Evolutionary conservation across 2,797 vertebrate genomes (phyloP), one percentile per base, ranked within the genome.

Genomic region (Smutsia gigantea): DNA sequence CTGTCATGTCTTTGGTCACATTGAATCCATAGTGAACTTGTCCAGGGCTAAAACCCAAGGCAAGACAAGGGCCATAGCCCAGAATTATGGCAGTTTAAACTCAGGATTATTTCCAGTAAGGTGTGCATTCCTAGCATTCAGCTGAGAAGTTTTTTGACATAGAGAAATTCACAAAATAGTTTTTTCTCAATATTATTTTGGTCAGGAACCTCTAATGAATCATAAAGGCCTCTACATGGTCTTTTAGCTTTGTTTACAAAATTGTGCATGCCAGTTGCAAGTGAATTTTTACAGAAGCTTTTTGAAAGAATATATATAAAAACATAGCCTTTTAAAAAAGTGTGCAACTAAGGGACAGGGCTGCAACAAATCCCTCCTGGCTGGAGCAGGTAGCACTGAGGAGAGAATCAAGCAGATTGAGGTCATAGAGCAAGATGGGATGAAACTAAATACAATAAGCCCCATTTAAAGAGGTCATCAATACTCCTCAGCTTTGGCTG

Each of bases 41-140:
- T 46, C 46, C 46, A 46, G 46, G 46, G 46, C 46, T 46, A 10
- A 46, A 46, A 46, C 46, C 11, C 46, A 11, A 11, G 13, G 11
- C 9, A 46, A 46, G 46, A 46, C 46, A 46, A 46, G 11, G 11
- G 2, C 23, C 46, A 82, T 55, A 91, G 93, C 51, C 42, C 78
- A 96, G 81, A 83, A 83, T 93, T 85, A 63, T 94, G 66, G 74
- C 64, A 96, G 79, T 34, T 90, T 51, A 87, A 93, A 77, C 4
- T 89, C 55, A 93, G 13, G 13, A 87, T 94, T 85, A 83, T 91
- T 91, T 86, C 81, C 63, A 57, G 19, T 46, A 82, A 72, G 74
- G 29, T 39, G 34, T 61, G n/a, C 37, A 68, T 68, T 61, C 42
- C 66, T 72, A 81, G n/a, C 37, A 86, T 90, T 92, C 7, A 63